These are phyloP conservation scores for Diorhabda elongata DNA, from an alignment of 1,140 invertebrate genomes.

Conservation along the genomic window DNA sequence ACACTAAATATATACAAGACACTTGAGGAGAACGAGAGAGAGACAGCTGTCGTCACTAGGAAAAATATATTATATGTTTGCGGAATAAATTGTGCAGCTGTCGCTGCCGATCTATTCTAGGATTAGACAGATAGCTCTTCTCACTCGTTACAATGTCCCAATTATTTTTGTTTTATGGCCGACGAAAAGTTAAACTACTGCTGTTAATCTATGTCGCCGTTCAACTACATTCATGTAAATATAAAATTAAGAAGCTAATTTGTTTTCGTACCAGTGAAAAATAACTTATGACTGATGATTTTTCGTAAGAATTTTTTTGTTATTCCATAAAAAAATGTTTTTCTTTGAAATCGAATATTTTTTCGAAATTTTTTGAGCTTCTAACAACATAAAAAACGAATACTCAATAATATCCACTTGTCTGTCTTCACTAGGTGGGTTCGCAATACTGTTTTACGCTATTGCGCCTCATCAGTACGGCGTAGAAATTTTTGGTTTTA, in stretches of 20 bases:
- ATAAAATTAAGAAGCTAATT: neutral
- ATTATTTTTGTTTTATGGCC: constrained; percentile 43
- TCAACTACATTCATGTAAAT: constrained; percentile 5
- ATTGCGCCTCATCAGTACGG: no score
- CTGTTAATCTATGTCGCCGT: constrained; percentile 18
- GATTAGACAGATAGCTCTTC: constrained; percentile 39
- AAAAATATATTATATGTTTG: constrained; percentile 18
- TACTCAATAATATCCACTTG: no score
- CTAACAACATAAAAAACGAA: no score
- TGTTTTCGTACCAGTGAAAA: neutral
- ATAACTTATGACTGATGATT: no score
- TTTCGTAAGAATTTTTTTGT: no score
- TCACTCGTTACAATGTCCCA: constrained; percentile 39
- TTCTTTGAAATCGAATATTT: no score
- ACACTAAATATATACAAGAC: constrained; percentile 2
- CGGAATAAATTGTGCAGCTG: constrained; percentile 34
- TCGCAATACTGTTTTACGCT: no score
- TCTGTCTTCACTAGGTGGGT: no score
- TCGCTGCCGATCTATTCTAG: constrained; percentile 38
- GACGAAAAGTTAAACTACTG: constrained; percentile 33
- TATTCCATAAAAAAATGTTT: no score
- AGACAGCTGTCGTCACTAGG: constrained; percentile 13
- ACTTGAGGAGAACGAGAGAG: neutral
- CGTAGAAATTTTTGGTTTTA: no score
- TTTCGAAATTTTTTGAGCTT: no score